These are phyloP conservation scores for Macrophya alboannulata DNA, from an alignment of 2,888 invertebrate species.

Conservation along the genomic window DNA sequence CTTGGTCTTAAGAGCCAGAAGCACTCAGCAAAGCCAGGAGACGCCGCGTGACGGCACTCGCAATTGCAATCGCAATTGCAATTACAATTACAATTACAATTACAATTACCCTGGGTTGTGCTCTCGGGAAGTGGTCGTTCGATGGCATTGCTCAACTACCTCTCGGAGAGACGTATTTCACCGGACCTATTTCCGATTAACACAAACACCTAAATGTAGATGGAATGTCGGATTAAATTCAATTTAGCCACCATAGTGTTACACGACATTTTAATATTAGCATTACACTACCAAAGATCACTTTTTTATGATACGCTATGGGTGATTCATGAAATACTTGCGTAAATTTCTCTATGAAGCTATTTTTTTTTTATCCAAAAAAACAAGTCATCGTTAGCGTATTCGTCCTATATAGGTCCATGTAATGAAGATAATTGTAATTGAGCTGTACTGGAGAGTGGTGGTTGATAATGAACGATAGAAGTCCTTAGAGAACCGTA, in stretches of 20 bases:
- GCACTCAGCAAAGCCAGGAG: slow-evolving; percentile 43
- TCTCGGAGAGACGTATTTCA: slow-evolving; percentile 33
- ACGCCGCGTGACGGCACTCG: slow-evolving; percentile 43
- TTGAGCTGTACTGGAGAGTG: background rate
- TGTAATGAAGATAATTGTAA: background rate
- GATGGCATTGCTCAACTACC: slow-evolving; percentile 41
- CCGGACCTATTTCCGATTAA: slow-evolving; percentile 36
- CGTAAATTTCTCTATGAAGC: too few species aligned
- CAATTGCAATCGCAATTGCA: slow-evolving; percentile 35
- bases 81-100: slow-evolving; percentile 52
- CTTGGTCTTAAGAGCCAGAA: slow-evolving; percentile 52
- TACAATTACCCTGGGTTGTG: slow-evolving; percentile 48
- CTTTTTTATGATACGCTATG: too few species aligned
- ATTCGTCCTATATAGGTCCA: background rate
- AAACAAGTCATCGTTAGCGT: background rate
- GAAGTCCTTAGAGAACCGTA: background rate
- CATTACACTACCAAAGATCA: background rate
- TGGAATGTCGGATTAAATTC: slow-evolving; percentile 6
- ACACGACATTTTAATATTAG: background rate
- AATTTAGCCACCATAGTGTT: background rate
- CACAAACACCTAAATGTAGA: slow-evolving; percentile 27
- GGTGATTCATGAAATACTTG: too few species aligned
- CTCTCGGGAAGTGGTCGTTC: slow-evolving; percentile 47
- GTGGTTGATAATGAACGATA: background rate
- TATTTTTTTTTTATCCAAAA: too few species aligned